phyloP scores from a whole-genome alignment of 1,140 invertebrate genomes.

The Lepidurus arcticus region DNA sequence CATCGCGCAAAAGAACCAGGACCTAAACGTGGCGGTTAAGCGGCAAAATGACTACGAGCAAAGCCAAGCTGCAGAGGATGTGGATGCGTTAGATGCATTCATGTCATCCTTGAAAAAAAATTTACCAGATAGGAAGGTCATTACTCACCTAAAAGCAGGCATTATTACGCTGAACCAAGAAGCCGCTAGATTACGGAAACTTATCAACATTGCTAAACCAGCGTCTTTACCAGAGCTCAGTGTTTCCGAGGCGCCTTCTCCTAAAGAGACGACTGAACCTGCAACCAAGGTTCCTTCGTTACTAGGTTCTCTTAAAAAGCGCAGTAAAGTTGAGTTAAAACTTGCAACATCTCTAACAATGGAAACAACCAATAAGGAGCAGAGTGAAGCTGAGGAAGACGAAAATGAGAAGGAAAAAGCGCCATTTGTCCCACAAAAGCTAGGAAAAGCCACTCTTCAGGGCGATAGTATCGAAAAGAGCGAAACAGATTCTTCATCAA shows the following conservation, averaged over 20 bases:
- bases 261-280: background rate
- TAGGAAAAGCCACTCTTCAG: background rate
- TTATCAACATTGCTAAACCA: slow-evolving; percentile 74
- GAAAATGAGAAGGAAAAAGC: background rate
- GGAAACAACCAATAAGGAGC: slow-evolving; percentile 36
- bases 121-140: slow-evolving; percentile 48
- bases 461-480: no score
- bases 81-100: slow-evolving; percentile 63
- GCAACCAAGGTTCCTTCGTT: background rate
- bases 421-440: background rate
- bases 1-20: slow-evolving; percentile 54
- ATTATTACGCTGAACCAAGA: slow-evolving; percentile 47
- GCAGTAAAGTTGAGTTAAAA: slow-evolving; percentile 15
- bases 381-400: slow-evolving; percentile 6
- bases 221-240: slow-evolving; percentile 51
- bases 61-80: slow-evolving; percentile 45
- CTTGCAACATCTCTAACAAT: slow-evolving; percentile 28
- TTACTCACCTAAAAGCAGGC: slow-evolving; percentile 48
- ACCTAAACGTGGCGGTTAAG: slow-evolving; percentile 49
- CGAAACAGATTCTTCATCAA: no score
- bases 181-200: slow-evolving; percentile 57
- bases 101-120: slow-evolving; percentile 58
- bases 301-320: background rate
- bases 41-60: slow-evolving; percentile 29
- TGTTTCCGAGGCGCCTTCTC: background rate